Percentiles rank a stretch among this genome's conserved stretches.
phyloP scores from a whole-genome alignment of 2,113 vertebrate species.

The Apus apus region DNA sequence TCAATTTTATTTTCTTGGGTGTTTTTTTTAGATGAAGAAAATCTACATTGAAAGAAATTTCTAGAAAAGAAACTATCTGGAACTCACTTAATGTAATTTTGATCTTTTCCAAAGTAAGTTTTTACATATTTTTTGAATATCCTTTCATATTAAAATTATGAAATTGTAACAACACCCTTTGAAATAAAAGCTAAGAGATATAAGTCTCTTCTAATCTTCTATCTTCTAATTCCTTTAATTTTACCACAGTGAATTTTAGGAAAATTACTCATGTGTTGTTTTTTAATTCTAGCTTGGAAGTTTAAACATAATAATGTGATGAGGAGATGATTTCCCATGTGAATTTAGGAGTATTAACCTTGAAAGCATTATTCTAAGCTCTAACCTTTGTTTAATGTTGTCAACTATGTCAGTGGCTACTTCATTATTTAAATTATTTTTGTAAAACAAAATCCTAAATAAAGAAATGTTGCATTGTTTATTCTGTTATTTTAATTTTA shows the following conservation, averaged over 20 bases:
- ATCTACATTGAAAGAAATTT: not conserved
- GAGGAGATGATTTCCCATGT: not conserved
- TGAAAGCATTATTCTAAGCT: not conserved
- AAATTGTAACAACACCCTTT: not conserved
- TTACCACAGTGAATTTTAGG: not conserved
- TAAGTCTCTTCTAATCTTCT: too few relatives aligned
- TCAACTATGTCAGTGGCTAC: not conserved
- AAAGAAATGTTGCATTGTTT: not conserved
- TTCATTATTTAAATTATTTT: not conserved
- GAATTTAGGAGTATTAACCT: not conserved
- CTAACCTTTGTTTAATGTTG: not conserved
- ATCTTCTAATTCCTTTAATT: accelerated
- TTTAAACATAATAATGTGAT: not conserved
- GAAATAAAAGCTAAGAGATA: not conserved
- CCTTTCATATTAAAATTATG: not conserved
- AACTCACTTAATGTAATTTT: not conserved
- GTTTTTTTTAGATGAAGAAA: not conserved
- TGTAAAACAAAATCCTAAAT: not conserved
- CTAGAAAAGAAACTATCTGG: not conserved
- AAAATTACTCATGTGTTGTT: not conserved
- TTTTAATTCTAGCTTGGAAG: not conserved
- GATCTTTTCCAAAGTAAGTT: not conserved
- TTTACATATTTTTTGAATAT: not conserved
- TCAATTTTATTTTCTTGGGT: not conserved
- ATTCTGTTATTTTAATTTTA: not conserved